Evolutionary conservation across 1,140 invertebrate species (phyloP), one percentile per base, ranked within the genome.

Genomic region (Mactra quadrangularis): DNA sequence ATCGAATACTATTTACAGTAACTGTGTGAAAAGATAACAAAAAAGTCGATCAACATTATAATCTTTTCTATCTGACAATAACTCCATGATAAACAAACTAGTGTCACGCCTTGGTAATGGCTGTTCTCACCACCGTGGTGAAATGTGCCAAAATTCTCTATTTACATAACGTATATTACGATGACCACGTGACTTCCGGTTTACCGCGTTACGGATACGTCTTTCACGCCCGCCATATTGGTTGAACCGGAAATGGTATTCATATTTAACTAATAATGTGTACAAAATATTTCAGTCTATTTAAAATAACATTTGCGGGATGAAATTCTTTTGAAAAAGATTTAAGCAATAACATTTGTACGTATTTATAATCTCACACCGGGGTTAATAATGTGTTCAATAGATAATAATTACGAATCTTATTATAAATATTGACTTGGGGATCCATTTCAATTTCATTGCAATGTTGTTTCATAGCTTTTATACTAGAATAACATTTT

Each of bases 61-160:
- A 68, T 47, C 22, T 11, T 22, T 22, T 6, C 19, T 68, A 47
- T 62, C 59, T 60, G 57, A 62, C 74, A 76, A 62, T 76, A 76
- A 62, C 11, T 47, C 57, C 19, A 60, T 76, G n/a, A 81, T 50
- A 81, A 81, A 81, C 66, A 81, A 53, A 41, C 77, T 38, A 29
- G 66, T 81, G 77, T 70, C 77, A 81, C 66, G 77, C 64, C 64
- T 50, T 70, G 13, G 45, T 45, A 71, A 70, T 81, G 47, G 64
- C 29, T n/a, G 3, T 71, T 81, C 29, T 15, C 77, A 81, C 55
- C 31, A 15, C 35, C 4, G 3, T 66, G 75, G 22, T 78, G 75
- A 47, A 66, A 78, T 38, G 47, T n/a, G 22, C 27, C 62, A 57
- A 78, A 66, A 66, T 25, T 22, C 25, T 22, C 2, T 66, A 45